Conservation (phyloP, 2,888 invertebrate genomes). For the Griposia aprilina region DNA sequence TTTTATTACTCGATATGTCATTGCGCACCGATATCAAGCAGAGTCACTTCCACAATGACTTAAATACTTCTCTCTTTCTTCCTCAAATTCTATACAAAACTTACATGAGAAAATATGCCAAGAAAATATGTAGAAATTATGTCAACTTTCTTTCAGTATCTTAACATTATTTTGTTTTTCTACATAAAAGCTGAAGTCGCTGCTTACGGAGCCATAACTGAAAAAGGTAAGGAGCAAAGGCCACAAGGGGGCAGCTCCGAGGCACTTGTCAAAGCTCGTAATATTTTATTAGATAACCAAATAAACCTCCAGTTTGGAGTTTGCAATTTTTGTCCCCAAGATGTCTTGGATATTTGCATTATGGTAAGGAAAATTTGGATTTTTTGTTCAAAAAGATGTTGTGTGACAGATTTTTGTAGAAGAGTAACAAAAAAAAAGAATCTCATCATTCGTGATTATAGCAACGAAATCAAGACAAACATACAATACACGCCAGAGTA, state of each 20-base stretch:
- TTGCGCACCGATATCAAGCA: not conserved
- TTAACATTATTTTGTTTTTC: conserved; percentile 69
- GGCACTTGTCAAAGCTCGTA: conserved; percentile 89
- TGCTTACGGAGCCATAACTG: conserved; percentile 82
- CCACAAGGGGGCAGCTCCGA: conserved; percentile 83
- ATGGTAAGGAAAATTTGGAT: conserved; percentile 56
- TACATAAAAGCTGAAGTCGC: conserved; percentile 73
- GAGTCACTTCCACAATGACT: not conserved
- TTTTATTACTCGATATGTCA: not conserved
- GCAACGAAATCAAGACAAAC: not conserved
- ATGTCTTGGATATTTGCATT: conserved; percentile 68
- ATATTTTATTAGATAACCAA: conserved; percentile 90
- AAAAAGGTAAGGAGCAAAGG: conserved; percentile 79
- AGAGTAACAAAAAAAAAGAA: not conserved
- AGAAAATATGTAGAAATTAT: conserved; percentile 2
- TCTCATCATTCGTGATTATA: not conserved
- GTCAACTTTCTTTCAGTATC: conserved; percentile 38
- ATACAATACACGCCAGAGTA: not conserved
- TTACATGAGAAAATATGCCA: not conserved
- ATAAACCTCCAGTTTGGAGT: conserved; percentile 82
- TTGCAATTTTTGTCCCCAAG: conserved; percentile 78
- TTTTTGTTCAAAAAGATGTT: conserved; percentile 40
- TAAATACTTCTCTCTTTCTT: not conserved
- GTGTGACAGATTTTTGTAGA: not conserved
- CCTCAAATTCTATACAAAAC: not conserved